These are phyloP conservation scores for Thalassoma bifasciatum DNA, from an alignment of 2,113 vertebrate species.

Conservation along the genomic window DNA sequence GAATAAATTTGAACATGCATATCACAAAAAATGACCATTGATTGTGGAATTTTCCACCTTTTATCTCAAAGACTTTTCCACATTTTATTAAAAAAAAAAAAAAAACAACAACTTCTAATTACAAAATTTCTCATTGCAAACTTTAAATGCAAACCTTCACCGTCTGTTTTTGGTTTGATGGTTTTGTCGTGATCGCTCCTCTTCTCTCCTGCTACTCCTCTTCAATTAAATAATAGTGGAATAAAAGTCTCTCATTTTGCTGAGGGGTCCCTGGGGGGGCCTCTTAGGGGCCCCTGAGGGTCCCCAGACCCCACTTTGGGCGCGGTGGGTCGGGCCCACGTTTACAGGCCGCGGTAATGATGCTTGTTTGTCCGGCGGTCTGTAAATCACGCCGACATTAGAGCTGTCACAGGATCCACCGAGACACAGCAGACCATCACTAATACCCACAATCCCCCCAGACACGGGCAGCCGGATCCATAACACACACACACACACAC, in stretches of 20 bases:
- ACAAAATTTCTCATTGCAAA: too few relatives aligned
- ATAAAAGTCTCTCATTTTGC: conserved; percentile 58
- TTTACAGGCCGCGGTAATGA: conserved; percentile 67
- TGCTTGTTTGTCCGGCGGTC: conserved; percentile 65
- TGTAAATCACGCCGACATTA: conserved; percentile 75
- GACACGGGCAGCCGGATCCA: conserved; percentile 4
- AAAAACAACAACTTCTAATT: too few relatives aligned
- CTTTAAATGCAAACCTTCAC: too few relatives aligned
- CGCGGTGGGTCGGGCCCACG: conserved; percentile 13
- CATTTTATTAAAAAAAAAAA: too few relatives aligned
- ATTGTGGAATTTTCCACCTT: too few relatives aligned
- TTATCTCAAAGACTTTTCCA: too few relatives aligned
- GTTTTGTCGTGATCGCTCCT: too few relatives aligned
- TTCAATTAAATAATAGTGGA: conserved; percentile 54
- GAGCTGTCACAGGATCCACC: conserved; percentile 57
- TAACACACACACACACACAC: not conserved
- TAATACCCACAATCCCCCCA: conserved; percentile 36
- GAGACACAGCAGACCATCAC: conserved; percentile 61
- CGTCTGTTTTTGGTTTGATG: too few relatives aligned
- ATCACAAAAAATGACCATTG: too few relatives aligned
- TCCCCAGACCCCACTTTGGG: conserved; percentile 59
- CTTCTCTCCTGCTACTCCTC: too few relatives aligned
- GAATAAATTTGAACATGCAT: too few relatives aligned
- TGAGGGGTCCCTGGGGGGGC: conserved; percentile 14
- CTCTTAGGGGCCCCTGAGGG: conserved; percentile 33